Evolutionary conservation across 2,113 vertebrate species (phyloP), one percentile per base, ranked within the genome.

Genomic region (Heloderma charlesbogerti): DNA sequence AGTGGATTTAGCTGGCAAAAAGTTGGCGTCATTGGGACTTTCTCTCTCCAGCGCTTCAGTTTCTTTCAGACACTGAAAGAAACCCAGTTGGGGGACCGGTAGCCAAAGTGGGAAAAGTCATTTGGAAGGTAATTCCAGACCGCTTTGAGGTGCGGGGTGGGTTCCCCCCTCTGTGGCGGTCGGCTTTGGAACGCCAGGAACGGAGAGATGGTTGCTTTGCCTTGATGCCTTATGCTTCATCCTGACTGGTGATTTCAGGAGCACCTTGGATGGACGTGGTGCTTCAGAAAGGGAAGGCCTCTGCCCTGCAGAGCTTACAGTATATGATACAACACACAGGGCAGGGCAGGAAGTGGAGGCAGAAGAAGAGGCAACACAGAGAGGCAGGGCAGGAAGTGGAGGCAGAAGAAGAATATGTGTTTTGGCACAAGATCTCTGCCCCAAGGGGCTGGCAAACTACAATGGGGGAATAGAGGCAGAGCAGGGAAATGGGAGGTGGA

Each of bases 61-160:
- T 6, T 0, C 12, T 27, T 54, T 16, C 3, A 22, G 43, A 3
- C 8, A 2, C 66, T n/a, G n/a, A n/a, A n/a, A n/a, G n/a, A n/a
- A n/a, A n/a, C n/a, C 40, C 29, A 8, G 10, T 6, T 74, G 67
- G 18, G 3, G 1, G 18, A 9, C 16, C 2, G 29, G 51, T n/a
- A 57, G 51, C 16, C 75, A 31, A 20, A 3, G 48, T n/a, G 37
- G 13, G 31, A 6, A n/a, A 57, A 82, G 18, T n/a, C 34, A 22
- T 3, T 60, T 34, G 31, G 51, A 25, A 82, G 51, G 51, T 82
- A 63, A 83, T 63, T 63, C 34, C 54, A 1, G 29, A 48, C 18
- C 29, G 48, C 13, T 54, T 54, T 6, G 6, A 78, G 75, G 54
- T 60, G 60, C 4, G 60, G 3, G 60, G 16, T 4, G 60, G 57